phyloP scores from a whole-genome alignment of 2,888 invertebrate genomes.

The Pristionchus arcanus region DNA sequence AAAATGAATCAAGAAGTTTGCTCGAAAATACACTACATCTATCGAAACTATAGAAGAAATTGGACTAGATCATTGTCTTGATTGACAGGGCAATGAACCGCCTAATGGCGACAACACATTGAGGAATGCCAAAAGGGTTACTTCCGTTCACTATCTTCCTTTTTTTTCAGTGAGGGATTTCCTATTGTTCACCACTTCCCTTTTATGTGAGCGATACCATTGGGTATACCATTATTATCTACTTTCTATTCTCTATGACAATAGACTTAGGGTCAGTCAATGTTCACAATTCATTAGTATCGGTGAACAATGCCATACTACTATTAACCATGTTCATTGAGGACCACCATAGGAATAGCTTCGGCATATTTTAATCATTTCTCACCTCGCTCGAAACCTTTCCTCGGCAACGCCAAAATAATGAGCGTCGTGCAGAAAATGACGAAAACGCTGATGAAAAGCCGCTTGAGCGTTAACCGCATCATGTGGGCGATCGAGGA shows the following conservation, averaged over 20 bases:
- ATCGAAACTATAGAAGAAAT: background rate
- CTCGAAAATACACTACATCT: background rate
- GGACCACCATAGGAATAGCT: background rate
- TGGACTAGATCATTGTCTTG: background rate
- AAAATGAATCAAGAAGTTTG: background rate
- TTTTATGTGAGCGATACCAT: too few relatives aligned
- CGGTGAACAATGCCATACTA: too few relatives aligned
- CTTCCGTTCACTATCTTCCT: too few relatives aligned
- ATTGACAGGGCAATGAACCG: background rate
- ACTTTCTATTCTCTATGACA: too few relatives aligned
- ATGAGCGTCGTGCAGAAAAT: conserved; percentile 74
- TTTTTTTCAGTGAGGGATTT: too few relatives aligned
- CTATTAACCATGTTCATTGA: too few relatives aligned
- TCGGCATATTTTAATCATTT: background rate
- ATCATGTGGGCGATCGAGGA: conserved; percentile 59
- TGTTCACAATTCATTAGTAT: too few relatives aligned
- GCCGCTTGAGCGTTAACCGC: conserved; percentile 74
- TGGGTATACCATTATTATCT: too few relatives aligned
- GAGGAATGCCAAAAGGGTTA: too few relatives aligned
- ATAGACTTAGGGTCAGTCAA: too few relatives aligned
- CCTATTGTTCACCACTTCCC: too few relatives aligned
- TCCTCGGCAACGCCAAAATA: conserved; percentile 68
- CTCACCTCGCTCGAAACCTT: conserved; percentile 53
- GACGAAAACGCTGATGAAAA: conserved; percentile 72
- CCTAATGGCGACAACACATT: background rate